Evolutionary conservation across 1,140 invertebrate genomes (phyloP).

Genomic region (Solenopsis invicta): DNA sequence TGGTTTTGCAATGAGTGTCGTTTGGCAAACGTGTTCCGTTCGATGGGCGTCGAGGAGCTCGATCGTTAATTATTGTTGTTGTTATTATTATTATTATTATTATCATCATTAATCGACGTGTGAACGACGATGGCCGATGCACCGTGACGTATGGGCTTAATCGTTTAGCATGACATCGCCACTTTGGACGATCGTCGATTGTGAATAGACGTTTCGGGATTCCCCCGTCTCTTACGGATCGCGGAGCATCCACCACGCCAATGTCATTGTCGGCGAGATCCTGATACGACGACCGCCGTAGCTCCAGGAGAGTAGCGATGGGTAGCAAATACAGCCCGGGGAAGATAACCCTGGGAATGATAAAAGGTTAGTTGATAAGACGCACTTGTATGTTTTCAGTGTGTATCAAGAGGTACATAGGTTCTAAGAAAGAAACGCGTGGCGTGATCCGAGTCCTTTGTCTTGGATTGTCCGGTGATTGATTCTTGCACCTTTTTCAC

Average conservation of each 20-base stretch:
- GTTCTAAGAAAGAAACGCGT: not conserved
- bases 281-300: slow-evolving; percentile 2
- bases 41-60: no score
- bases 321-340: slow-evolving; percentile 81
- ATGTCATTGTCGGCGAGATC: slow-evolving; percentile 25
- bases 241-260: not conserved
- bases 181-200: not conserved
- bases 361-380: slow-evolving; percentile 79
- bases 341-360: slow-evolving; percentile 84
- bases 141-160: no score
- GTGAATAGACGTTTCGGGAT: not conserved
- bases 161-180: not conserved
- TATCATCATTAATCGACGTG: no score
- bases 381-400: no score
- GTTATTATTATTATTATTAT: no score
- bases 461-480: not conserved
- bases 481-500: not conserved
- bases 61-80: no score
- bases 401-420: not conserved
- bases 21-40: no score
- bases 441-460: not conserved
- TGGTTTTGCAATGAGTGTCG: no score
- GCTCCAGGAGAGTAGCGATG: slow-evolving; percentile 68
- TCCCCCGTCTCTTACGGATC: not conserved
- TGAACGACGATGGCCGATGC: no score